Evolutionary conservation across 1,140 invertebrate genomes (phyloP).

Genomic region (Eulimnadia texana): DNA sequence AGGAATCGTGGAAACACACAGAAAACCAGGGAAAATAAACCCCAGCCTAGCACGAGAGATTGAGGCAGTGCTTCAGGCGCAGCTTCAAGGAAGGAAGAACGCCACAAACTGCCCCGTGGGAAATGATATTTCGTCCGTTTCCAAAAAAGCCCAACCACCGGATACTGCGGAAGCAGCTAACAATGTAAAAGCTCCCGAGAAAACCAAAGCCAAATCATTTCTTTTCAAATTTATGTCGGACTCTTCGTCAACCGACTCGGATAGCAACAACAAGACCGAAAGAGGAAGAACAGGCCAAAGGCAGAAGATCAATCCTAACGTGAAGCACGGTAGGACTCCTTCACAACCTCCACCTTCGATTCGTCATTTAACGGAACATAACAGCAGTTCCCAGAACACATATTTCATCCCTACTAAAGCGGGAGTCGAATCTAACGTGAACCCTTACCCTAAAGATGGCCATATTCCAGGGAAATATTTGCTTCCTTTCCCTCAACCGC

Average conservation of each 20-base stretch:
- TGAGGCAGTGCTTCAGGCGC: not conserved
- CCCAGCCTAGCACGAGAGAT: not conserved
- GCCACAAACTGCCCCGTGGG: not conserved
- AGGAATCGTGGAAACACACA: too few relatives aligned
- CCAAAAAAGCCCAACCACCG: not conserved
- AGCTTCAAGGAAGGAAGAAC: not conserved
- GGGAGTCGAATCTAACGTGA: not conserved
- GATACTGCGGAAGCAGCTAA: not conserved
- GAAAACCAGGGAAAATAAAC: not conserved
- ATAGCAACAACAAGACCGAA: not conserved
- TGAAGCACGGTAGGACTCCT: not conserved
- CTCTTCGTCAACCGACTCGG: not conserved
- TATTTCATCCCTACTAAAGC: constrained; percentile 9
- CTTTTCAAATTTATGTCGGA: not conserved
- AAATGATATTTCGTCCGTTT: not conserved
- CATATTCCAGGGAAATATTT: not conserved
- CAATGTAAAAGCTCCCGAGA: not conserved
- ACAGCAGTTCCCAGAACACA: not conserved
- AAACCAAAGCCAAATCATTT: not conserved
- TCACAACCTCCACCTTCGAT: not conserved
- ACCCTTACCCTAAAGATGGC: constrained; percentile 6
- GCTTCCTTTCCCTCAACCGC: not conserved
- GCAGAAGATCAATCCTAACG: not conserved
- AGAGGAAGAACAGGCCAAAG: not conserved
- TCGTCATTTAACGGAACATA: not conserved